phyloP scores from a whole-genome alignment of 2,888 invertebrate genomes.

The Meta bourneti region DNA sequence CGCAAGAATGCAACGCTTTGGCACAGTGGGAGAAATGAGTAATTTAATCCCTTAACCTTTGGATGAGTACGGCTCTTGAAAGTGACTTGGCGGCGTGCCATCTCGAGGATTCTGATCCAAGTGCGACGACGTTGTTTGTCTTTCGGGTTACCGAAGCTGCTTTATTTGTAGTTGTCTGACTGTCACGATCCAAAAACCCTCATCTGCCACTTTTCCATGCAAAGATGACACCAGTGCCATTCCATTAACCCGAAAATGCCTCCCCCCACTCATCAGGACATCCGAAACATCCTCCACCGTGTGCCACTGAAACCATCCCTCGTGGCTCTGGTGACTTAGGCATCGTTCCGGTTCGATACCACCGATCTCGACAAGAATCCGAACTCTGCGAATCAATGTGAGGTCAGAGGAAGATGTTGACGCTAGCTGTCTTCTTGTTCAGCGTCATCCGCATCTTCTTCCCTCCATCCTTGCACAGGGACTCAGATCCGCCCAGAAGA shows the following conservation, averaged over 20 bases:
- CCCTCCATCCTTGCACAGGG: conserved; percentile 19
- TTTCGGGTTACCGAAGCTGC: conserved; percentile 5
- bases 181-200: conserved; percentile 10
- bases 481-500: conserved; percentile 29
- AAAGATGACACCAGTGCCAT: not conserved
- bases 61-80: conserved; percentile 29
- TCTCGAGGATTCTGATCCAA: conserved; percentile 29
- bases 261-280: not conserved
- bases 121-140: conserved; percentile 14
- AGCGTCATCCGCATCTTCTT: conserved; percentile 52
- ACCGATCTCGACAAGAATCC: not conserved
- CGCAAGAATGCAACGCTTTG: conserved; percentile 3
- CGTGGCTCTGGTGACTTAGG: not conserved
- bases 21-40: conserved; percentile 42
- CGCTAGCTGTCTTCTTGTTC: conserved; percentile 49
- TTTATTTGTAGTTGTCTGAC: conserved; percentile 39
- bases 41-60: conserved; percentile 45
- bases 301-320: not conserved
- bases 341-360: not conserved
- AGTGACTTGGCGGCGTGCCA: conserved; percentile 55
- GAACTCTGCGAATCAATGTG: not conserved
- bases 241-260: not conserved
- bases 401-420: conserved; percentile 44
- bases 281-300: not conserved
- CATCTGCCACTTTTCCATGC: not conserved